Evolutionary conservation across 2,797 vertebrate species (phyloP).

Genomic region (Amblyraja radiata): DNA sequence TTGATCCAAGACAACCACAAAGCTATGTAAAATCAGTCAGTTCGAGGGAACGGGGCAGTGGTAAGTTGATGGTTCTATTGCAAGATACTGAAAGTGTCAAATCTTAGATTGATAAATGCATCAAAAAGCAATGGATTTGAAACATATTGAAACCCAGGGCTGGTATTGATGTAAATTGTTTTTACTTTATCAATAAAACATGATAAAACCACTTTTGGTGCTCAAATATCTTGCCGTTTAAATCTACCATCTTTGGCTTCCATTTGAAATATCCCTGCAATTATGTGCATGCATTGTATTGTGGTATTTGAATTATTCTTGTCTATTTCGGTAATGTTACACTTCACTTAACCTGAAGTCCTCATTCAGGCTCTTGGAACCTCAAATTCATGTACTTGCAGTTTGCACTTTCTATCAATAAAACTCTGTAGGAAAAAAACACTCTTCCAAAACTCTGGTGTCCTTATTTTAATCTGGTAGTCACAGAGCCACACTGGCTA

Average conservation of each 20-base stretch:
- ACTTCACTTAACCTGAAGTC: too few relatives aligned
- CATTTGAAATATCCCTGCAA: not conserved
- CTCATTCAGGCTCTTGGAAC: too few relatives aligned
- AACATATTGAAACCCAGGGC: not conserved
- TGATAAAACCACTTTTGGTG: too few relatives aligned
- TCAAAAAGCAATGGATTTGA: not conserved
- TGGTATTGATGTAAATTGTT: too few relatives aligned
- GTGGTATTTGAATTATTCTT: not conserved
- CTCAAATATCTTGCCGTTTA: not conserved
- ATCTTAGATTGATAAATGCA: not conserved
- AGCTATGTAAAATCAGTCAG: conserved; percentile 84
- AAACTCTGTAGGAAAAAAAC: too few relatives aligned
- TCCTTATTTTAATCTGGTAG: not conserved
- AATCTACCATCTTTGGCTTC: not conserved
- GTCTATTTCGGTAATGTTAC: not conserved
- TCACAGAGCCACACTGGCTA: not conserved
- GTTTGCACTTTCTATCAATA: too few relatives aligned
- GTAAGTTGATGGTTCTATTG: conserved; percentile 56
- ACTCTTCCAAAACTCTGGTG: not conserved
- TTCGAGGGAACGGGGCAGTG: conserved; percentile 87
- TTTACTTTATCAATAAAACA: not conserved
- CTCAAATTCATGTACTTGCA: too few relatives aligned
- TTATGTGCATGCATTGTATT: not conserved
- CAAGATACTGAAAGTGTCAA: not conserved
- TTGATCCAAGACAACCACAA: conserved; percentile 90